Evolutionary conservation across 1,140 invertebrate genomes (phyloP), one percentile per base, ranked within the genome.

Genomic region (Hydropsyche tenuis): DNA sequence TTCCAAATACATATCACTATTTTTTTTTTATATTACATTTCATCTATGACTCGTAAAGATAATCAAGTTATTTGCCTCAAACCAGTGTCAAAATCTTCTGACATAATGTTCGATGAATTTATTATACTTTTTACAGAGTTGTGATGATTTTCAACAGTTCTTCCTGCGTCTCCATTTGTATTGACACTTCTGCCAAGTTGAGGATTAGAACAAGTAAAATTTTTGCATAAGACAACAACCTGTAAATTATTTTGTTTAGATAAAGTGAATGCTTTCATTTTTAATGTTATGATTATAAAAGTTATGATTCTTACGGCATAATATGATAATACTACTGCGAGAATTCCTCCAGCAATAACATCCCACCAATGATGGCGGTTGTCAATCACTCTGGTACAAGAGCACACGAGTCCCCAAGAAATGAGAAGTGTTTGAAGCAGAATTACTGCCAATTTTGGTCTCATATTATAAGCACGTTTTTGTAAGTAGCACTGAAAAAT

Each of bases 361-460:
- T 93, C 92, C 90, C 90, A 92, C 90, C 91, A 92, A 81, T 92
- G 91, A 80, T 93, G 92, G 20, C 90, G 81, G 74, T 87, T 83
- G 81, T 93, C 92, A 5, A 84, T 86, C 25, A 94, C 88, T 14
- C 92, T 83, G 0, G 90, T 89, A n/a, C 90, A 76, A 0, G 88
- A 77, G 78, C 91, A 92, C 2, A 88, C 78, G 1, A 89, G 78
- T 0, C 88, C 86, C 87, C 89, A 92, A 0, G 87, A 69, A 14
- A 89, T 78, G 42, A 86, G 84, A 0, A 90, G 23, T 1, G 87
- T 81, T 79, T 93, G 91, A 0, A 91, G 77, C 79, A 89, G 87
- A 0, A 88, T 87, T 43, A 88, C 87, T 9, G 89, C 69, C 46
- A 90, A 81, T 42, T 85, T 82, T 0, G 87, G 86, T 0, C 81